A percentile compares a stretch with the other conserved stretches of the same genome.
Evolutionary conservation across 2,113 vertebrate species (phyloP).

Genomic region (Hyperopisus bebe): DNA sequence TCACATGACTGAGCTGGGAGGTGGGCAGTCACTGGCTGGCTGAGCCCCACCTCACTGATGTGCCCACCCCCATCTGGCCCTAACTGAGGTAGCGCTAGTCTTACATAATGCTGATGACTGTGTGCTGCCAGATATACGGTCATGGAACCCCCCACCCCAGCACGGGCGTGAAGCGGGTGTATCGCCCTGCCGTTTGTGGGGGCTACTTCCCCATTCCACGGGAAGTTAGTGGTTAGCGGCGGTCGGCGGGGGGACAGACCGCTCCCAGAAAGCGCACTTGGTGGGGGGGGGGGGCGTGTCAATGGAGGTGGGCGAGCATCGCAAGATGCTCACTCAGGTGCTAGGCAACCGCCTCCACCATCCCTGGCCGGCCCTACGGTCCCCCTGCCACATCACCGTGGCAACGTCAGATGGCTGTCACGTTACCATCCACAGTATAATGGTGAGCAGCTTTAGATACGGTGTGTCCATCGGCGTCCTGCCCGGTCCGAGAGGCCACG

Average conservation of each 20-base stretch:
- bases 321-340: conserved; percentile 18
- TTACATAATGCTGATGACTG: not conserved
- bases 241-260: not conserved
- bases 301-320: not conserved
- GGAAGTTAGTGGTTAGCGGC: not conserved
- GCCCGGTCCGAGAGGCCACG: not conserved
- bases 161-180: not conserved
- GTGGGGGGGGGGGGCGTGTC: not conserved
- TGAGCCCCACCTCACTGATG: not conserved
- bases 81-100: not conserved
- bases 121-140: not conserved
- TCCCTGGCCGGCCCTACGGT: not conserved
- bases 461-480: not conserved
- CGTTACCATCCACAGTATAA: not conserved
- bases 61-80: not conserved
- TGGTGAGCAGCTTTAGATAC: not conserved
- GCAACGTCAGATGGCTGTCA: not conserved
- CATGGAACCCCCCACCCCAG: not conserved
- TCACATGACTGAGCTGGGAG: not conserved
- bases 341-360: conserved; percentile 39
- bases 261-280: not conserved
- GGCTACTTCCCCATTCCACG: not conserved
- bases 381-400: not conserved
- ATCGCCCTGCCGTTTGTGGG: not conserved
- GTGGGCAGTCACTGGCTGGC: not conserved